Conservation (phyloP, 2,797 vertebrate genomes). For the Mastacembelus armatus region DNA sequence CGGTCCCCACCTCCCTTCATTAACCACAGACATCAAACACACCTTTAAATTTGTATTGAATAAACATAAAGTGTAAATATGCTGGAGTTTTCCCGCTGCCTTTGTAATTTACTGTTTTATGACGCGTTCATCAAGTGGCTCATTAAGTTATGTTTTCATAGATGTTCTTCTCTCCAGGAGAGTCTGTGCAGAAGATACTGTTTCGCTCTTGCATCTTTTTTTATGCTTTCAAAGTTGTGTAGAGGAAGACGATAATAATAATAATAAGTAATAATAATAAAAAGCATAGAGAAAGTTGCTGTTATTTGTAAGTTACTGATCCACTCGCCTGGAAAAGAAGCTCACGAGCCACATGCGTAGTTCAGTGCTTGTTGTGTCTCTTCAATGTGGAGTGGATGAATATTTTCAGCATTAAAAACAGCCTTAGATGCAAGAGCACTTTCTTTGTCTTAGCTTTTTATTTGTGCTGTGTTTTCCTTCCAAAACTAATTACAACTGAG, state of each 20-base stretch:
- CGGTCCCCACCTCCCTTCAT: slow-evolving; percentile 77
- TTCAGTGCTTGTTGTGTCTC: slow-evolving; percentile 75
- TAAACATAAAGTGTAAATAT: slow-evolving; percentile 87
- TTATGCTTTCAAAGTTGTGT: slow-evolving; percentile 59
- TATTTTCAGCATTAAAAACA: slow-evolving; percentile 75
- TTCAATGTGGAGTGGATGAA: slow-evolving; percentile 62
- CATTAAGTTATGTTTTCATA: slow-evolving; percentile 71
- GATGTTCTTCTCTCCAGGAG: slow-evolving; percentile 45
- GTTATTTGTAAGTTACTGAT: slow-evolving; percentile 56
- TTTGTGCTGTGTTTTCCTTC: slow-evolving; percentile 1
- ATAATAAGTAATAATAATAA: background rate
- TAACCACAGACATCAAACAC: slow-evolving; percentile 46
- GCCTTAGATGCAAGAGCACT: slow-evolving; percentile 66
- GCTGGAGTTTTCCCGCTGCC: slow-evolving; percentile 89
- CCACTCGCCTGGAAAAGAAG: slow-evolving; percentile 6
- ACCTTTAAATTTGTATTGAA: slow-evolving; percentile 69
- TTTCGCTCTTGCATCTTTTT: slow-evolving; percentile 58
- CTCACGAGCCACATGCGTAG: slow-evolving; percentile 54
- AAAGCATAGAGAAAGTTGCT: slow-evolving; percentile 19
- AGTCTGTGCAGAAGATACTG: slow-evolving; percentile 58
- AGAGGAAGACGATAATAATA: slow-evolving; percentile 18
- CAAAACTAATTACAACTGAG: background rate
- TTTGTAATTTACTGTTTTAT: slow-evolving; percentile 89
- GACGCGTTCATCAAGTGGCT: slow-evolving; percentile 26
- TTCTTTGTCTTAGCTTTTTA: slow-evolving; percentile 50